Evolutionary conservation across 1,140 invertebrate genomes (phyloP), one percentile per base, ranked within the genome.

Genomic region (Pristionchus pacificus): DNA sequence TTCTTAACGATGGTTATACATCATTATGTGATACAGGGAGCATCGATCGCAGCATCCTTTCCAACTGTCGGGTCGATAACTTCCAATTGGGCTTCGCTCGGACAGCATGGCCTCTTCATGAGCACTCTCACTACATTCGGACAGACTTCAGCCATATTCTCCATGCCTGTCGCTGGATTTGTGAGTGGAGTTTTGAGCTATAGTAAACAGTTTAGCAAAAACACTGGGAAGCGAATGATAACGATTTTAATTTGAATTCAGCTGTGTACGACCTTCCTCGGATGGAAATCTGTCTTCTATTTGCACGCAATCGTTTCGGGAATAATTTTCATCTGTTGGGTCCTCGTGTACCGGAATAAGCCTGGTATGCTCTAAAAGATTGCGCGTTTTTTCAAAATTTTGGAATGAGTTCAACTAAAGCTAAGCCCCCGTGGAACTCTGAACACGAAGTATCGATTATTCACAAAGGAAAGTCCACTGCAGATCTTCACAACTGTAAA

Each of bases 271-370:
- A 74, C 74, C 30, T 29, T 64, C 1, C 49, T 68, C 15, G 74
- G 74, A 13, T 75, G 74, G 74, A 31, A 75, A 62, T 55, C 71
- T 24, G 71, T 75, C 38, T 75, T 65, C 31, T 75, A 65, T 62
- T 27, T 75, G n/a, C 74, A 75, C 49, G 58, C 74, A 3, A 19
- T 30, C 1, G 64, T 74, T 32, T 73, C 71, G 25, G 15, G 60
- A n/a, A 13, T 62, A 1, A 24, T 72, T 19, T 74, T 68, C 65
- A 24, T 68, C 10, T 2, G 30, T 2, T 71, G 65, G 65, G 3
- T 14, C 3, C 14, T 49, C 28, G 19, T 66, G 6, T 66, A 55
- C 65, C 2, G n/a, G 14, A 66, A 66, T 55, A 3, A 55, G n/a
- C 65, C 65, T 38, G 29, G 65, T 66, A 32, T 55, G 14, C 55